Base-by-base conservation (phyloP, 2,888 invertebrate species). In the Philonicus albiceps region DNA sequence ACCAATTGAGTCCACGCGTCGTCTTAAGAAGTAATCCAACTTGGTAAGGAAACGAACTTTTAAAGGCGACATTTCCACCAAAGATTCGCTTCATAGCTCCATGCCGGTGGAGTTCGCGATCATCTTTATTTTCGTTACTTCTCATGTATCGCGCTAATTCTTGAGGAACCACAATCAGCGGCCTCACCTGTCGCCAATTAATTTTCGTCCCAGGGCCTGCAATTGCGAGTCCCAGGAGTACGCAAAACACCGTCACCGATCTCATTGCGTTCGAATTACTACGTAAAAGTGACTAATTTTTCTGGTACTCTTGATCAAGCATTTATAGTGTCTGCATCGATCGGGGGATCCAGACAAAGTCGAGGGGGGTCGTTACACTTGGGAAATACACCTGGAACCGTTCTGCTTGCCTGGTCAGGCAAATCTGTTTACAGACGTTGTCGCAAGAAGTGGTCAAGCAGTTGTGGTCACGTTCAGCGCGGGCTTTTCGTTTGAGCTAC, bases 41-140 rank as follows among this genome's bases (percentile, higher is more conserved):
- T 86, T 91, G 90, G 85, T 90, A 91, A 0, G 92, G 91, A 87
- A 91, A 91, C 89, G 90, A 90, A 55, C 86, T 87, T 8, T 31
- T 74, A 3, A 76, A 27, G 6, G 88, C 88, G 22, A 86, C 55
- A 30, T 83, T 87, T 27, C 88, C 88, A 6, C 87, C 88, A 31
- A 86, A 87, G 11, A 88, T 84, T 5, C 88, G 72, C 27, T 87
- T 87, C 80, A 87, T 81, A 16, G 87, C 85, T 40, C 85, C 85
- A 85, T 81, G 74, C 40, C 53, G 40, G n/a, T 81, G 80, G n/a
- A 85, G 49, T n/a, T 81, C 81, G 5, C 81, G 55, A n/a, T 76
- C 49, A 19, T n/a, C n/a, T 16, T 85, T 81, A 16, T 53, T 74
- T 22, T 53, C 27, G 85, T 30, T 13, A 34, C 19, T 19, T 22